Evolutionary conservation across 2,113 vertebrate genomes (phyloP).

Genomic region (Phyllopteryx taeniolatus): DNA sequence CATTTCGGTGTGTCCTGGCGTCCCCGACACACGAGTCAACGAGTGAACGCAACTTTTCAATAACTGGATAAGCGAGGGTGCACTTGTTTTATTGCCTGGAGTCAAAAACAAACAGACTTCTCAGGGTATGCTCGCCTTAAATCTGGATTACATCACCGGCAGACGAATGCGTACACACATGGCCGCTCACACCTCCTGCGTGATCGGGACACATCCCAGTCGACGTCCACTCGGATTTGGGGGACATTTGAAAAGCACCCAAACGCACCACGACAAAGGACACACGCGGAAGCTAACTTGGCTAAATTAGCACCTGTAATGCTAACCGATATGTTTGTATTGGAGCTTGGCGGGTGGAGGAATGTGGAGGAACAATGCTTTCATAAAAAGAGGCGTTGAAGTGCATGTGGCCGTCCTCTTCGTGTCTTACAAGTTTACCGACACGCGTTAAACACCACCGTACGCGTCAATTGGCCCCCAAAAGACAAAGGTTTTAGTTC

Average conservation of each 20-base stretch:
- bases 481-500: neutral
- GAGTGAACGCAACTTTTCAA: neutral
- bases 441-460: neutral
- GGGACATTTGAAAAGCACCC: neutral
- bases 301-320: neutral
- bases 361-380: constrained; percentile 47
- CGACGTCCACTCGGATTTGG: neutral
- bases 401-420: constrained; percentile 21
- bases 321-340: neutral
- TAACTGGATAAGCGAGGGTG: neutral
- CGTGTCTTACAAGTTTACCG: constrained; percentile 32
- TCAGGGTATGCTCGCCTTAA: neutral
- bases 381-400: constrained; percentile 57
- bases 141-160: neutral
- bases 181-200: too few relatives aligned
- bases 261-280: neutral
- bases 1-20: too few relatives aligned
- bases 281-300: neutral
- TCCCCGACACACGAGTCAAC: too few relatives aligned
- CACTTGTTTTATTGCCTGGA: neutral
- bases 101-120: neutral
- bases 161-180: neutral
- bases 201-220: neutral
- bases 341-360: neutral
- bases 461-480: neutral